Evolutionary conservation across 2,797 vertebrate species (phyloP).

Genomic region (Lophotriccus pileatus): DNA sequence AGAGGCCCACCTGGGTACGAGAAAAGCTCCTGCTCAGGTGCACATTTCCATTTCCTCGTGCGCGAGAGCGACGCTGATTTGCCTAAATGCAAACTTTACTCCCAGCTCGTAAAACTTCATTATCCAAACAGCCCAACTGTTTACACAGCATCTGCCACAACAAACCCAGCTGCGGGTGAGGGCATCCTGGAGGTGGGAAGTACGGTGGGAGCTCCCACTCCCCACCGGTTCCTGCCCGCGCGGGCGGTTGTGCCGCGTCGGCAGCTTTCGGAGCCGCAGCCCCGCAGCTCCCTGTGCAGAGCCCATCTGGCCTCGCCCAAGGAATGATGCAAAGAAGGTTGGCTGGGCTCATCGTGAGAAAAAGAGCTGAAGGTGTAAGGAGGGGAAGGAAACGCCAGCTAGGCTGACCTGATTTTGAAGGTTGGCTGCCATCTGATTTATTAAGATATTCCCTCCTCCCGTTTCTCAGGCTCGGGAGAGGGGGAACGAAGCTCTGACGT

Average conservation of each 20-base stretch:
- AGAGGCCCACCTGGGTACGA: neutral
- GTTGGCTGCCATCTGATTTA: neutral
- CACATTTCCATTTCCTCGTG: neutral
- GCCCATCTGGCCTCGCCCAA: neutral
- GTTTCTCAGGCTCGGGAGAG: neutral
- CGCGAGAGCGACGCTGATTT: neutral
- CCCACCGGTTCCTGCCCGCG: neutral
- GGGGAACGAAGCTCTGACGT: neutral
- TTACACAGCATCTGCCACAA: neutral
- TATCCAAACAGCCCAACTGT: neutral
- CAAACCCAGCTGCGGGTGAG: neutral
- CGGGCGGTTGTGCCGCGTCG: rapidly evolving
- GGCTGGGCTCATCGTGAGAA: neutral
- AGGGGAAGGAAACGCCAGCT: neutral
- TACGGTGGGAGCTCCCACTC: neutral
- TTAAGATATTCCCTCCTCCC: neutral
- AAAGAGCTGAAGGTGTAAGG: neutral
- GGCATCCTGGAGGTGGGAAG: neutral
- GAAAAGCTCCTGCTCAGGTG: neutral
- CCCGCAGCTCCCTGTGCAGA: neutral
- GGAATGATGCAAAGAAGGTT: neutral
- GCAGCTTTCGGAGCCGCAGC: neutral
- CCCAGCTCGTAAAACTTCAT: neutral
- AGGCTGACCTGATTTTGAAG: constrained; percentile 22
- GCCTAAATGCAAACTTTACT: neutral